Base-by-base conservation (phyloP, 2,797 vertebrate species). In the Coranthus polyacanthus region DNA sequence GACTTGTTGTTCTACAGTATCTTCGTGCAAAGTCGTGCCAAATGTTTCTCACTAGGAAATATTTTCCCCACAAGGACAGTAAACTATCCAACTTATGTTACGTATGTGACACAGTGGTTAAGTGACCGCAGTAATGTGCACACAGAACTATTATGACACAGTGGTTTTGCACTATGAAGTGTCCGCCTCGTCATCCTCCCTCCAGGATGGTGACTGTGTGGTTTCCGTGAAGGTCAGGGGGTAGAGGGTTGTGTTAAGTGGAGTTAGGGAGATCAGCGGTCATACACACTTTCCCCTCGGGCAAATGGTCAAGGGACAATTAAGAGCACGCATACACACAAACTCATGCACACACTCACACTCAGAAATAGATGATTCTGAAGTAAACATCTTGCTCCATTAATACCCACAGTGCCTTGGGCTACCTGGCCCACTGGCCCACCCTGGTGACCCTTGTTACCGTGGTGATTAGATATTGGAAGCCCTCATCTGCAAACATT, bases 401-500 rank as follows among this genome's bases (percentile, higher is more conserved):
- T 82, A 82, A 59, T 62, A 80, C 80, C 87, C 80, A 68, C 62
- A 61, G 64, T 82, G 88, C 86, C 80, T 53, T 17, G 26, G 88
- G 89, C 87, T 60, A 58, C 44, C 79, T 85, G 81, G 84, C 81
- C 81, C 81, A 42, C 73, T 89, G 87, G 90, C 90, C 90, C 52
- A 42, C 80, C 56, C 87, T 71, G 59, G 45, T 90, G 91, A 93
- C 91, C 91, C 86, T 75, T 93, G 90, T 88, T 85, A 93, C 89
- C 57, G 51, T 62, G 65, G 88, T 92, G 90, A 94, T 94, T 94
- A 92, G 88, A 93, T 92, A 91, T 92, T 86, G 81, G 81, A 78
- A 81, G 71, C 78, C 59, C 81, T 93, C 94, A 95, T 95, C 94
- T 95, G 94, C 92, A 94, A 95, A 94, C 93, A 95, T 94, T 95